phyloP scores from a whole-genome alignment of 2,888 invertebrate species.

The Dastarcus helophoroides region DNA sequence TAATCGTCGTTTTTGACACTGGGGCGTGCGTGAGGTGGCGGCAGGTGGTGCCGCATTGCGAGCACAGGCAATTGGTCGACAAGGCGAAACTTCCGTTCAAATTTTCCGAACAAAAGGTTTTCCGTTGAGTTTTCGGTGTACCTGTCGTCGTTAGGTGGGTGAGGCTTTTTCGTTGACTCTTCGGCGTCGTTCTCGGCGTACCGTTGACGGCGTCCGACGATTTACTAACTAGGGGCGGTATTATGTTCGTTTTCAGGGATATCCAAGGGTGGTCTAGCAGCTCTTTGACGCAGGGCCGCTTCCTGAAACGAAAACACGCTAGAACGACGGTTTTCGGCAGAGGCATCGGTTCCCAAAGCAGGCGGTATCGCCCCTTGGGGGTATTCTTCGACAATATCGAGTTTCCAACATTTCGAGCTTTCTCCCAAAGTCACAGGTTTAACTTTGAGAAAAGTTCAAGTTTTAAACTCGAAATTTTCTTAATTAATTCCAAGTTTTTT shows the following conservation, averaged over 20 bases:
- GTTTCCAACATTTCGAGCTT: too few relatives aligned
- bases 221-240: constrained; percentile 21
- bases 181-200: constrained; percentile 24
- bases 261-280: constrained; percentile 89
- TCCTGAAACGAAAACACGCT: constrained; percentile 45
- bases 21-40: constrained; percentile 36
- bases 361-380: too few relatives aligned
- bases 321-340: too few relatives aligned
- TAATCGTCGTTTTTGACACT: constrained; percentile 35
- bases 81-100: constrained; percentile 27
- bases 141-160: constrained; percentile 20
- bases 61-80: constrained; percentile 34
- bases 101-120: constrained; percentile 25
- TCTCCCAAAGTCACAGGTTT: too few relatives aligned
- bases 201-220: constrained; percentile 13
- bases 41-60: constrained; percentile 38
- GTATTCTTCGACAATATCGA: too few relatives aligned
- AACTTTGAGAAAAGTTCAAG: too few relatives aligned
- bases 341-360: too few relatives aligned
- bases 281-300: constrained; percentile 78
- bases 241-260: constrained; percentile 28
- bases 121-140: constrained; percentile 20
- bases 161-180: constrained; percentile 30
- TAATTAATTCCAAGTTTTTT: too few relatives aligned
- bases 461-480: too few relatives aligned